Evolutionary conservation across 1,140 invertebrate species (phyloP), one percentile per base, ranked within the genome.

Genomic region (Campoletis sonorensis): DNA sequence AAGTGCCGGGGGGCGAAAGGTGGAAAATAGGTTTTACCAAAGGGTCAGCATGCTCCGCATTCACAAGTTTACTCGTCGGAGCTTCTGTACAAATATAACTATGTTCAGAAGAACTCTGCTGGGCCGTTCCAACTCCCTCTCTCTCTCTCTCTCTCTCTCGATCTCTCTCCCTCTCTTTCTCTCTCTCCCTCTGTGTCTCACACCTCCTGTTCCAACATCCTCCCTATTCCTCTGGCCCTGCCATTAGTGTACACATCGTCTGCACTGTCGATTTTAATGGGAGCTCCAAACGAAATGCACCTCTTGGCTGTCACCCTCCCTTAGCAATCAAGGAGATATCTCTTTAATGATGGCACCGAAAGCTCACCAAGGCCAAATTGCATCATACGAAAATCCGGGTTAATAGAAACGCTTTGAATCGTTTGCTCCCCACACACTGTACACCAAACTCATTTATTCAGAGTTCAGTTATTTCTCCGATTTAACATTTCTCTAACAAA

Each of bases 1-100:
- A 61, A 67, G 76, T 45, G 61, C 76, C 33, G 21, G 58, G 37
- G 58, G 61, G 37, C 21, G 37, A 61, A 61, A 27, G 58, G 10
- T 49, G 40, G 76, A 78, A 78, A 40, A 78, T 78, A 78, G 61
- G 58, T 78, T 78, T 64, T 67, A 45, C 61, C 58, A 26, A 30
- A 58, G 54, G 64, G 4, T 61, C 51, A 30, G 73, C 30, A 77
- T 77, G 26, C 51, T 54, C 30, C 30, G 30, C 30, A 64, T 64
- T 77, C 72, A 33, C 23, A 16, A 45, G 71, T 49, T 23, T 72
- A 15, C 15, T 75, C 30, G 16, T 77, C 54, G 15, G 30, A 58
- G 27, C 16, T 77, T 18, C 21, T 76, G 33, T 23, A 11, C 54
- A 73, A 23, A 70, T n/a, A 33, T 70, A 16, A 18, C 51, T 71